A percentile compares a stretch with the other conserved stretches of the same genome.
Conservation (phyloP, 2,888 invertebrate species). For the Volucella inanis region DNA sequence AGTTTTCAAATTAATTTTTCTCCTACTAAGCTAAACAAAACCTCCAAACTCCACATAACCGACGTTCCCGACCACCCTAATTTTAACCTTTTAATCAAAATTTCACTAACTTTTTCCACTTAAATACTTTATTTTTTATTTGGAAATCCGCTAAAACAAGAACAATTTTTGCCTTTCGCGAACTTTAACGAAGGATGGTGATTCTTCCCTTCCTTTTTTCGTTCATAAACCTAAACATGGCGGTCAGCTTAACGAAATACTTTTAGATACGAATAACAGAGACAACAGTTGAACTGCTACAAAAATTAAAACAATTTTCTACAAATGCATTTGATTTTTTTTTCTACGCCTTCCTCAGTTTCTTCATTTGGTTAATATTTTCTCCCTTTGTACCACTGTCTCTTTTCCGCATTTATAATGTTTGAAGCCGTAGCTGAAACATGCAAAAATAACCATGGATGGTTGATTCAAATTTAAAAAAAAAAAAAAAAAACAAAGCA, state of each 20-base stretch:
- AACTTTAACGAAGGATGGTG: constrained; percentile 63
- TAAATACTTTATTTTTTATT: constrained; percentile 46
- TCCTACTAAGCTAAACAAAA: constrained; percentile 76
- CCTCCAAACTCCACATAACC: constrained; percentile 74
- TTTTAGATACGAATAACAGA: constrained; percentile 16
- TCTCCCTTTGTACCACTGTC: neutral
- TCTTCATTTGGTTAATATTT: neutral
- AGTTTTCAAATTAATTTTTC: constrained; percentile 78
- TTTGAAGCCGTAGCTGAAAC: constrained; percentile 32
- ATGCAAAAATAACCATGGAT: constrained; percentile 67
- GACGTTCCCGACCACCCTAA: constrained; percentile 73
- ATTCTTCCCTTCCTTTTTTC: constrained; percentile 76
- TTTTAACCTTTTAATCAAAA: constrained; percentile 76
- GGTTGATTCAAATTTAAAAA: constrained; percentile 26
- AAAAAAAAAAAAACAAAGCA: constrained; percentile 16
- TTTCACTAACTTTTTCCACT: constrained; percentile 76
- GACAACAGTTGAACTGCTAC: constrained; percentile 39
- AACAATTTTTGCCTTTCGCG: constrained; percentile 63
- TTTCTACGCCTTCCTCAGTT: neutral
- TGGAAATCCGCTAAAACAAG: constrained; percentile 53
- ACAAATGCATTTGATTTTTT: constrained; percentile 36
- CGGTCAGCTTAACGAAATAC: constrained; percentile 72
- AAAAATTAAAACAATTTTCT: constrained; percentile 58
- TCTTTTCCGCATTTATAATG: neutral
- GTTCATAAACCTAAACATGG: constrained; percentile 70